These are phyloP conservation scores for Drosophila paramelanica DNA, from an alignment of 2,888 invertebrate genomes.

Conservation along the genomic window DNA sequence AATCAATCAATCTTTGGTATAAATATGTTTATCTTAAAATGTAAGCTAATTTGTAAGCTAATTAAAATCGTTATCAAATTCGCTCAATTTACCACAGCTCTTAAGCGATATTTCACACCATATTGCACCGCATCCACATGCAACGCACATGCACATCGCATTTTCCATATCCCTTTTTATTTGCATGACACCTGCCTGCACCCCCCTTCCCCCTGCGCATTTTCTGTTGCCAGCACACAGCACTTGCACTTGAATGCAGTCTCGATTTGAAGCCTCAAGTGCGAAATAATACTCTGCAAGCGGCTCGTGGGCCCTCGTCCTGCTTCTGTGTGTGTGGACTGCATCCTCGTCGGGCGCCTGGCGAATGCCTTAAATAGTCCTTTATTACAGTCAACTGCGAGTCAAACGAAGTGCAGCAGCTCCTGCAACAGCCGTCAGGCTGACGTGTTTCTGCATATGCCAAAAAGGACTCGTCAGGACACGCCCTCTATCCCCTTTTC, in stretches of 20 bases:
- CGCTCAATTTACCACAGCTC: not conserved
- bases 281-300: slow-evolving; percentile 59
- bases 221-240: slow-evolving; percentile 20
- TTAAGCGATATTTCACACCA: not conserved
- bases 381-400: slow-evolving; percentile 82
- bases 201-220: not conserved
- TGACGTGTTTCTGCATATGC: slow-evolving; percentile 69
- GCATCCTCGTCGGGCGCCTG: slow-evolving; percentile 54
- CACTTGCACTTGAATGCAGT: slow-evolving; percentile 61
- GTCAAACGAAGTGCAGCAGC: slow-evolving; percentile 76
- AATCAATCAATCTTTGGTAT: too few relatives aligned
- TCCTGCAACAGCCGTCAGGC: slow-evolving; percentile 19
- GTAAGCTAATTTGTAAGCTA: slow-evolving; percentile 26
- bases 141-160: slow-evolving; percentile 27
- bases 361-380: slow-evolving; percentile 68
- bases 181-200: slow-evolving; percentile 36
- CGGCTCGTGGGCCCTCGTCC: slow-evolving; percentile 12
- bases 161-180: slow-evolving; percentile 24
- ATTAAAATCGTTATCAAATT: slow-evolving; percentile 9
- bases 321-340: slow-evolving; percentile 27
- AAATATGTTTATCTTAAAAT: not conserved
- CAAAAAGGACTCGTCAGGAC: slow-evolving; percentile 15
- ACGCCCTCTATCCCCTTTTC: not conserved
- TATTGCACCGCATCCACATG: slow-evolving; percentile 20
- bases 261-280: slow-evolving; percentile 67